Evolutionary conservation across 1,140 invertebrate genomes (phyloP).

Genomic region (Drosophila auraria): DNA sequence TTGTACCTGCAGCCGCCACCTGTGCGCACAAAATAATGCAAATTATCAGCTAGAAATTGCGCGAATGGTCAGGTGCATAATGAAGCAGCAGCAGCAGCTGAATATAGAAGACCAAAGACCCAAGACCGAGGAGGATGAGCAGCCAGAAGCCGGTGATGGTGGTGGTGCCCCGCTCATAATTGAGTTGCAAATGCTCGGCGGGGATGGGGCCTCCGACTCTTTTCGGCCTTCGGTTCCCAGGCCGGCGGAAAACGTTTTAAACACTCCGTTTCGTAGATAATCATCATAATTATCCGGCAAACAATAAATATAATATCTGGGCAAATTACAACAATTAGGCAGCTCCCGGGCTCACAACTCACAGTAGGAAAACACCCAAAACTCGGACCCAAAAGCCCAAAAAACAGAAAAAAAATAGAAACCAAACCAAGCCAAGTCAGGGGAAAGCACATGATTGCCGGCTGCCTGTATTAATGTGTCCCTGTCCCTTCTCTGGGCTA

Average conservation of each 20-base stretch:
- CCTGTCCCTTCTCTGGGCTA: constrained; percentile 36
- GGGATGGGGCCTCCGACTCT: constrained; percentile 22
- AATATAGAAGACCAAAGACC: constrained; percentile 13
- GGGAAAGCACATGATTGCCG: constrained; percentile 60
- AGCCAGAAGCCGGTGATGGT: constrained; percentile 31
- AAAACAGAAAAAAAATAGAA: constrained; percentile 10
- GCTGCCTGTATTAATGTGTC: constrained; percentile 53
- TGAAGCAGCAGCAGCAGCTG: constrained; percentile 38
- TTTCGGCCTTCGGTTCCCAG: constrained; percentile 59
- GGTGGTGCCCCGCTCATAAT: constrained; percentile 58
- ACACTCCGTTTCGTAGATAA: constrained; percentile 78
- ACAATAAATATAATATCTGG: constrained; percentile 81
- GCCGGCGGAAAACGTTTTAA: constrained; percentile 52
- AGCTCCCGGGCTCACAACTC: constrained; percentile 45
- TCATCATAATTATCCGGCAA: constrained; percentile 80
- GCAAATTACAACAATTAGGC: constrained; percentile 81
- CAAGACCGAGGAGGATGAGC: constrained; percentile 43
- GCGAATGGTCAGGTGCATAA: constrained; percentile 76
- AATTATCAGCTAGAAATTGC: constrained; percentile 79
- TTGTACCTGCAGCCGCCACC: constrained; percentile 58
- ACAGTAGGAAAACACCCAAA: constrained; percentile 69
- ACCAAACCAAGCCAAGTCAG: constrained; percentile 18
- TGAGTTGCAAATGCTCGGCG: constrained; percentile 70
- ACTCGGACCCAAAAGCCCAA: constrained; percentile 23
- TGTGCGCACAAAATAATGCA: constrained; percentile 77